Conservation (phyloP, 2,888 invertebrate species). For the Scrobipalpa costella region DNA sequence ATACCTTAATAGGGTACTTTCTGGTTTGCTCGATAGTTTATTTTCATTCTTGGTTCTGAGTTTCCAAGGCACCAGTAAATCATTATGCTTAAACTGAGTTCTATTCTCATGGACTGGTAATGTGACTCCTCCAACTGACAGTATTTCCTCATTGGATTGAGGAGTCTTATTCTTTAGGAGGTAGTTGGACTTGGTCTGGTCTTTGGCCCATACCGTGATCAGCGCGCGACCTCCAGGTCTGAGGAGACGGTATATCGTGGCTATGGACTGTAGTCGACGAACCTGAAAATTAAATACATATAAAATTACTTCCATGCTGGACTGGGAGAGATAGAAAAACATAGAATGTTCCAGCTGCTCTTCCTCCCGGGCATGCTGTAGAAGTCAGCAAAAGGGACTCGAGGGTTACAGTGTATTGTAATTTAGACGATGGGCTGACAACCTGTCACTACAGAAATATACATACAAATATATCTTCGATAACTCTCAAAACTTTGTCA, state of each 20-base stretch:
- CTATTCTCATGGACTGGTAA: slow-evolving; percentile 94
- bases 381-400: too few species aligned
- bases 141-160: slow-evolving; percentile 40
- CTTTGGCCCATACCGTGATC: slow-evolving; percentile 98
- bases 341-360: too few species aligned
- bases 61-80: slow-evolving; percentile 98
- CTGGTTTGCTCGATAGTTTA: slow-evolving; percentile 56
- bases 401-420: too few species aligned
- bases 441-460: too few species aligned
- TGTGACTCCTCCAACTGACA: slow-evolving; percentile 52
- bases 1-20: slow-evolving; percentile 87
- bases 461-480: too few species aligned
- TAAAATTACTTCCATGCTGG: too few species aligned
- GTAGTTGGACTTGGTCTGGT: slow-evolving; percentile 85
- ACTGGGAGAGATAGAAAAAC: too few species aligned
- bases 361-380: too few species aligned
- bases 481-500: too few species aligned
- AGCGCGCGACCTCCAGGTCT: slow-evolving; percentile 87
- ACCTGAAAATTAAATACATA: neutral
- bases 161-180: slow-evolving; percentile 51
- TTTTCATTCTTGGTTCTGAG: slow-evolving; percentile 67
- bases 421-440: too few species aligned
- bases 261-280: slow-evolving; percentile 87
- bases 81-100: slow-evolving; percentile 93
- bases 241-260: slow-evolving; percentile 88